Base-by-base conservation (phyloP, 2,888 invertebrate genomes). In the Coenonympha arcania region DNA sequence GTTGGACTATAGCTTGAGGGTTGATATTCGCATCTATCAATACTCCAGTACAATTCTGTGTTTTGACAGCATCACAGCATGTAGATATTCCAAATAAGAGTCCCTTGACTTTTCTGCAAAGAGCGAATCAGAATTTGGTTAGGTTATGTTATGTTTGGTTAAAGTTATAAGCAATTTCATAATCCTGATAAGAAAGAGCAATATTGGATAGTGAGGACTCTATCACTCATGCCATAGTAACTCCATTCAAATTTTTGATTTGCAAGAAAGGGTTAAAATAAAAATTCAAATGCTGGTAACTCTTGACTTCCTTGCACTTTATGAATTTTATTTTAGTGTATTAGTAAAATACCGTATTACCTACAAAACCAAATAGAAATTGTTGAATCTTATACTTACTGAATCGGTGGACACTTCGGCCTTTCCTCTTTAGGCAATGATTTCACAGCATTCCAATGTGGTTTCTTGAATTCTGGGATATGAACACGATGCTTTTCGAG, bases 71-170 rank as follows among this genome's bases (percentile, higher is more conserved):
- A 55, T 60, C 60, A 18, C 45, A 63, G 48, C 84, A 81, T 61
- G 80, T 73, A 52, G 71, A 69, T 51, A 84, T 65, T 11, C 88
- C 88, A 68, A 86, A 79, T 24, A 79, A 46, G 2, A 87, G 61
- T 0, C 80, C 85, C 1, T 74, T 61, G 1, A 76, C 66, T 66
- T 69, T 80, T 37, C 86, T 86, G 74, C 20, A 71, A 77, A 52
- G 36, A 54, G 49, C 46, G 52, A 30, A 9, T 26, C 6, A 9
- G 8, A 24, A 24, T 8, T 4, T 24, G 4, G 24, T 24, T 24
- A 24, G 24, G 24, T 24, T n/a, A n/a, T n/a, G n/a, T n/a, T n/a
- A n/a, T n/a, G n/a, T n/a, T n/a, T n/a, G n/a, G n/a, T n/a, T n/a
- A n/a, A n/a, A n/a, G n/a, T n/a, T n/a, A n/a, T n/a, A n/a, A n/a